These are phyloP conservation scores for Oreochromis grahami DNA, from an alignment of 2,797 vertebrate genomes.

Conservation along the genomic window DNA sequence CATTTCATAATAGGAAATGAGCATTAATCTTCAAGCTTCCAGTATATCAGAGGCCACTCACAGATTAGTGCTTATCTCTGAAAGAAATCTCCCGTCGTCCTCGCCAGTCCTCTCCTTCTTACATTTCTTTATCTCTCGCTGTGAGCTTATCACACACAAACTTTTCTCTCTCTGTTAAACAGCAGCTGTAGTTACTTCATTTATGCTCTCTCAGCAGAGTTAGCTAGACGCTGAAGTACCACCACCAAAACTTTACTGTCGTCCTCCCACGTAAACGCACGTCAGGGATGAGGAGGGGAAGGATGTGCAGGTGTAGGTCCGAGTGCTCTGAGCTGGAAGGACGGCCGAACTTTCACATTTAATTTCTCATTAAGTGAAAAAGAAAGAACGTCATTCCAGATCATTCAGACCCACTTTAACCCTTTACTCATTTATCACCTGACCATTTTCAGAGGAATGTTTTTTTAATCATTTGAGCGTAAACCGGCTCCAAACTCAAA, in stretches of 20 bases:
- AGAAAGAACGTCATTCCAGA: background rate
- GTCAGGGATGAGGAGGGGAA: background rate
- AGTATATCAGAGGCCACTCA: background rate
- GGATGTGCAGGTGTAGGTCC: background rate
- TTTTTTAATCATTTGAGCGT: background rate
- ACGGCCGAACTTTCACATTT: background rate
- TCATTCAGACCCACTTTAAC: background rate
- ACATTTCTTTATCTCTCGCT: background rate
- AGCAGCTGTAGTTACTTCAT: background rate
- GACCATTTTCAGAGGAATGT: background rate
- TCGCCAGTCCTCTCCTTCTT: background rate
- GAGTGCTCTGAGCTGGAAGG: background rate
- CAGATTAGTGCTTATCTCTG: background rate
- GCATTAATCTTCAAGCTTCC: background rate
- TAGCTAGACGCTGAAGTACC: background rate
- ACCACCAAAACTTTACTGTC: background rate
- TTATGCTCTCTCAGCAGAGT: background rate
- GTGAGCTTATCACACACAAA: background rate
- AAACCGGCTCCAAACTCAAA: background rate
- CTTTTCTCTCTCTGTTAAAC: background rate
- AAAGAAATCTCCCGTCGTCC: background rate
- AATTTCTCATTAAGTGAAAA: background rate
- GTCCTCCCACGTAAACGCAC: rapidly evolving
- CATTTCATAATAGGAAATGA: background rate
- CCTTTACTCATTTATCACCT: background rate